Evolutionary conservation across 2,888 invertebrate genomes (phyloP), one percentile per base, ranked within the genome.

Genomic region (Liopterus haemorrhoidalis): DNA sequence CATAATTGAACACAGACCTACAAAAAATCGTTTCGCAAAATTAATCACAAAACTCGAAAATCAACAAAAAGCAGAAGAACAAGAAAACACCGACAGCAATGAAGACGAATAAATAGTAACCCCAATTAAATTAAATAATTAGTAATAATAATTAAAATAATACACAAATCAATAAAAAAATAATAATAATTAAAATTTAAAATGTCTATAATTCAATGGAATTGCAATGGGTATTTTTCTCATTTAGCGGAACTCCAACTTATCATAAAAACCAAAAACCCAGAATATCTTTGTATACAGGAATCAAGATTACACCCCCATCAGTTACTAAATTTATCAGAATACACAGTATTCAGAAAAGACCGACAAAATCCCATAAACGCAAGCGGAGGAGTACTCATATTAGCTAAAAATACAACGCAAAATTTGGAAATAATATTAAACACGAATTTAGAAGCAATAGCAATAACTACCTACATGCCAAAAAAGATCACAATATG

Each of bases 321-420:
- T 5, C 37, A 37, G 14, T 24, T 3, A 9, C 8, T 24, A n/a
- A 21, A 24, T 4, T 12, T 37, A 11, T 24, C n/a, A n/a, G 12
- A 37, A 12, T 37, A 24, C 24, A 24, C 37, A 6, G 15, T 12
- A 21, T 37, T 24, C n/a, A 37, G 37, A 22, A 37, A 22, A 37
- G 37, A 22, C 24, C n/a, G 37, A 14, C 5, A 5, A 5, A 24
- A 4, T 9, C 11, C 22, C 15, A 3, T 24, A 3, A 37, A 37
- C 15, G 37, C 24, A 5, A 37, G 37, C n/a, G 37, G 37, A 11
- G 37, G 37, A n/a, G 24, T 37, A n/a, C 14, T 25, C n/a, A 37
- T 22, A 37, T 18, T 32, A 4, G 15, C 16, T 5, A 14, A 20
- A n/a, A 21, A 19, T 8, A 37, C 12, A 37, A 37, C 22, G 9